These are phyloP conservation scores for Balaenoptera acutorostrata DNA, from an alignment of 2,113 vertebrate species.

Conservation along the genomic window DNA sequence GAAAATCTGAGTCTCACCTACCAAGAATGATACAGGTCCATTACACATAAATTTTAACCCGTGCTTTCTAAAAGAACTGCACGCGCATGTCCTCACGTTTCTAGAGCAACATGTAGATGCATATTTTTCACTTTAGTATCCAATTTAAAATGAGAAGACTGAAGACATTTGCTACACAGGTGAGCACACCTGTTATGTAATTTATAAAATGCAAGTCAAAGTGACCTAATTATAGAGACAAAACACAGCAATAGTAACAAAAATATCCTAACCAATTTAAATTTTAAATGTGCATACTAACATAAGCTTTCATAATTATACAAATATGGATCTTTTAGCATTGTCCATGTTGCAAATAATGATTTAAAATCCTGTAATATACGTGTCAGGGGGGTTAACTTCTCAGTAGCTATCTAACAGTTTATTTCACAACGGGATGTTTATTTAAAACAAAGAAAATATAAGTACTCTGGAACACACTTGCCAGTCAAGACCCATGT, in stretches of 20 bases:
- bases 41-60: neutral
- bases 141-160: neutral
- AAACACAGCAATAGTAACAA: neutral
- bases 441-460: neutral
- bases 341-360: neutral
- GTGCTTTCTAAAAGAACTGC: neutral
- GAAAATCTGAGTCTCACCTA: neutral
- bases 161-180: neutral
- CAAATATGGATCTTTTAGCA: neutral
- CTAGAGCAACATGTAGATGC: neutral
- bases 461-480: neutral
- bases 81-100: neutral
- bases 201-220: constrained; percentile 23
- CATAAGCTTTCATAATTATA: neutral
- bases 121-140: neutral
- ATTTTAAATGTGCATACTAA: neutral
- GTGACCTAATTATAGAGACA: neutral
- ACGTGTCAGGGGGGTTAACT: neutral
- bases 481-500: neutral
- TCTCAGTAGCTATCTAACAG: neutral
- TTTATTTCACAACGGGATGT: neutral
- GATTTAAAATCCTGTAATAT: neutral
- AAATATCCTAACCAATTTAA: neutral
- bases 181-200: neutral
- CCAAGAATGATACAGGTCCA: neutral